Evolutionary conservation across 2,888 invertebrate genomes (phyloP), one percentile per base, ranked within the genome.

Genomic region (Drosophila anomalipes): DNA sequence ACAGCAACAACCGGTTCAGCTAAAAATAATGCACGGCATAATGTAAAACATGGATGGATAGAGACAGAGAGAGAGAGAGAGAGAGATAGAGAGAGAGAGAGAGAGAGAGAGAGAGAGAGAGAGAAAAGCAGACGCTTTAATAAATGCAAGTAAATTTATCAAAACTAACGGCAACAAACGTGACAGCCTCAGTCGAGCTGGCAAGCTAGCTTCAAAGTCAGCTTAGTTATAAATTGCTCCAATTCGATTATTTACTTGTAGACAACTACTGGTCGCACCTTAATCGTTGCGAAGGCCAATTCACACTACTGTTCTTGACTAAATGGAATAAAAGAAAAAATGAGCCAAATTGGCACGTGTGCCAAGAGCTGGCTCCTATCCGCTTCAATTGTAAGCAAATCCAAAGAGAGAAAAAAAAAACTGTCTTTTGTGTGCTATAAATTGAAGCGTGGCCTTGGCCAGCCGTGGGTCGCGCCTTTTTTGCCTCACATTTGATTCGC

Each of bases 241-340:
- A 86, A 81, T 88, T 88, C 82, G 78, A 77, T 88, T 69, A 78
- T 76, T 75, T 86, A 86, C 75, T 80, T 72, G 71, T 63, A 67
- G 71, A 74, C 82, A 81, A 66, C 67, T 71, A 49, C 69, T 75
- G 71, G 82, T 81, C 83, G 69, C 86, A 89, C 89, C 86, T 77
- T 77, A 84, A 71, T 59, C 62, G 56, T 51, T 16, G 14, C 58
- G 70, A 85, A 86, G 80, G 78, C 79, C 81, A 57, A 44, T 14
- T 14, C 47, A 57, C 51, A 44, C 62, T 41, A 62, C 59, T 26
- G 69, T 81, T 77, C 81, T 80, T 54, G 60, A 26, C 58, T 41
- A 12, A 22, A 26, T 47, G 22, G 7, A 47, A 47, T 47, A 14
- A 53, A 61, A n/a, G 33, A 35, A 9, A 30, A 16, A n/a, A 30